Evolutionary conservation across 2,797 vertebrate species (phyloP), one percentile per base, ranked within the genome.

Genomic region (Clarias fuscus): DNA sequence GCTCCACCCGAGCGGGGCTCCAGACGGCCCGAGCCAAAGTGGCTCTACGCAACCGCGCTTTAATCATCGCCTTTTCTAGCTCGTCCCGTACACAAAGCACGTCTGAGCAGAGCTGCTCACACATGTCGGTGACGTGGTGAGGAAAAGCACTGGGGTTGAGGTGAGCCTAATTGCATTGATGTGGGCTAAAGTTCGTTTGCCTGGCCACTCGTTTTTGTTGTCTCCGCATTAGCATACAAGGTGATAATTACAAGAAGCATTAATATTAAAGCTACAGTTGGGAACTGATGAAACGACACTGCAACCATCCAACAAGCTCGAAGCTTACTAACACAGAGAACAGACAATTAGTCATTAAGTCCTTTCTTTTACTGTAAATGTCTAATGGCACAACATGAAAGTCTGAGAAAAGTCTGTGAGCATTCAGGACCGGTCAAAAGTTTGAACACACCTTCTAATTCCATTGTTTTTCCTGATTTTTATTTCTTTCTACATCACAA

Each of bases 1-100:
- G 85, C 85, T 86, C 84, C 87, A 91, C 84, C 86, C 81, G 86
- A 88, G 84, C 82, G 13, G 83, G 87, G 76, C 79, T 88, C 88
- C 86, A 88, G 86, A 85, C 88, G 62, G 78, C 88, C 84, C 85
- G 64, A 87, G 71, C 87, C 83, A 85, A 85, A 83, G 43, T 71
- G 82, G 79, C 87, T 88, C 88, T 89, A 80, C 84, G 56, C 62
- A 85, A 83, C 84, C 83, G 82, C 67, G 40, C 56, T 90, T 88
- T 87, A 90, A 87, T 89, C 83, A 89, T 86, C 79, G 64, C 85
- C 82, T 84, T 72, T 87, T 84, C 83, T 85, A n/a, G 37, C 83
- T 81, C 70, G 71, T 62, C n/a, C 53, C 18, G 48, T 79, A 87
- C 59, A 84, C 84, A n/a, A 84, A 82, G 84, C 88, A 87, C 84